A percentile compares a stretch with the other conserved stretches of the same genome.
Evolutionary conservation across 2,797 vertebrate species (phyloP).

Genomic region (Xenops minutus): DNA sequence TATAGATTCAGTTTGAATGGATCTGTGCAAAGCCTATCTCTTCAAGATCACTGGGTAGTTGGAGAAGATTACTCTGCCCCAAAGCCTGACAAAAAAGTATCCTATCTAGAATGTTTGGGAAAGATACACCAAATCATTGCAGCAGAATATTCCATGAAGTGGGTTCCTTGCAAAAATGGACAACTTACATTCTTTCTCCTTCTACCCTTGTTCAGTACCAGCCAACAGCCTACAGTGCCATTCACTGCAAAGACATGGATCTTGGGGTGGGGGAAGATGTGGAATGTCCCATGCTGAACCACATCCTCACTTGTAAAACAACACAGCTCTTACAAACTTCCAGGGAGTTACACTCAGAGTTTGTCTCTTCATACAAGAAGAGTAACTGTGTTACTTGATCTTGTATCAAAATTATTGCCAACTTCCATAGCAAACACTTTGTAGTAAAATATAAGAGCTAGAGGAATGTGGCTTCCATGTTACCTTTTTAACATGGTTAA

Average conservation of each 20-base stretch:
- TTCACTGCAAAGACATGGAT: background rate
- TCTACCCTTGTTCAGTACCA: background rate
- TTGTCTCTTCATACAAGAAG: background rate
- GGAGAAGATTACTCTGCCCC: background rate
- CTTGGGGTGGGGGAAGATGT: background rate
- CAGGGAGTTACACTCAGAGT: background rate
- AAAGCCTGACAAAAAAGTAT: background rate
- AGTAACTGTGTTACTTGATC: background rate
- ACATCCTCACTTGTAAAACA: background rate
- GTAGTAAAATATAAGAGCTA: background rate
- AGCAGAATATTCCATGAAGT: background rate
- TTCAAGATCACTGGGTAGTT: background rate
- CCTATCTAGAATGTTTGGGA: background rate
- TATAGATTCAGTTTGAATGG: background rate
- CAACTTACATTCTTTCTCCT: background rate
- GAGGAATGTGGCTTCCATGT: background rate
- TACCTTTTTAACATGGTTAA: background rate
- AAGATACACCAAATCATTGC: background rate
- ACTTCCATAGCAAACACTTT: background rate
- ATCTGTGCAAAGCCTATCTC: background rate
- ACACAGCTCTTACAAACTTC: background rate
- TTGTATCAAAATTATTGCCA: background rate
- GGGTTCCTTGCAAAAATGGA: background rate
- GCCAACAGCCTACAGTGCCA: background rate
- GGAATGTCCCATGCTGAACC: background rate